These are phyloP conservation scores for Nasonia giraulti DNA, from an alignment of 1,140 invertebrate species.

Conservation along the genomic window DNA sequence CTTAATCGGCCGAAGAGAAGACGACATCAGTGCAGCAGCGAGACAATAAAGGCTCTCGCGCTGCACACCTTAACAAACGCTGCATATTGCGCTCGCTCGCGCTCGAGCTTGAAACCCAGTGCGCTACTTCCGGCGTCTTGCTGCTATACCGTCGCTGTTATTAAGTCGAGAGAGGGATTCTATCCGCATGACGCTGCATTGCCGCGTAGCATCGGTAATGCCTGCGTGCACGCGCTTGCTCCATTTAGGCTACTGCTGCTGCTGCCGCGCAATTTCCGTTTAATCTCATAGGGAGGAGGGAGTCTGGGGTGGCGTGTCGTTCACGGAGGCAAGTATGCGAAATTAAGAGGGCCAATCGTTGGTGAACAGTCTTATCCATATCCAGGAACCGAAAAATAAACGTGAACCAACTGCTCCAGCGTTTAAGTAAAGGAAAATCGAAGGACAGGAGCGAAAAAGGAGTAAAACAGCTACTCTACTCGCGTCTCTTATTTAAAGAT, in stretches of 20 bases:
- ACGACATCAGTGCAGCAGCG: background rate
- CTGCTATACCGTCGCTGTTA: constrained; percentile 1
- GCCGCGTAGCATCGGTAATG: background rate
- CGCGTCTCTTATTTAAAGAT: constrained; percentile 25
- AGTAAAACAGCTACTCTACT: background rate
- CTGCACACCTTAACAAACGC: constrained; percentile 1
- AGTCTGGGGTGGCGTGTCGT: background rate
- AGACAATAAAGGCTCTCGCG: constrained; percentile 7
- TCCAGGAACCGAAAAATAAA: too few species aligned
- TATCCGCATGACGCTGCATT: background rate
- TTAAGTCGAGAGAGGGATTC: constrained; percentile 36
- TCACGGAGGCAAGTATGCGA: background rate
- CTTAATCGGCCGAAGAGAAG: background rate
- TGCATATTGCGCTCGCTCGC: background rate
- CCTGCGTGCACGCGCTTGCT: background rate
- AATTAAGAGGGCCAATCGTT: background rate
- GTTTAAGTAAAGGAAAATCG: background rate
- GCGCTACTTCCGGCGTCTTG: constrained; percentile 36
- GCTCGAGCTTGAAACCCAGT: constrained; percentile 29
- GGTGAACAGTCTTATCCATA: too few species aligned
- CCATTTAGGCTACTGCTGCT: background rate
- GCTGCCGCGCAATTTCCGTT: constrained; percentile 44
- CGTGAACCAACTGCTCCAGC: too few species aligned
- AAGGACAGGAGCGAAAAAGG: constrained; percentile 9
- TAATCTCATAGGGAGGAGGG: constrained; percentile 19